Base-by-base conservation (phyloP, 2,888 invertebrate genomes). In the Biston stratarius region DNA sequence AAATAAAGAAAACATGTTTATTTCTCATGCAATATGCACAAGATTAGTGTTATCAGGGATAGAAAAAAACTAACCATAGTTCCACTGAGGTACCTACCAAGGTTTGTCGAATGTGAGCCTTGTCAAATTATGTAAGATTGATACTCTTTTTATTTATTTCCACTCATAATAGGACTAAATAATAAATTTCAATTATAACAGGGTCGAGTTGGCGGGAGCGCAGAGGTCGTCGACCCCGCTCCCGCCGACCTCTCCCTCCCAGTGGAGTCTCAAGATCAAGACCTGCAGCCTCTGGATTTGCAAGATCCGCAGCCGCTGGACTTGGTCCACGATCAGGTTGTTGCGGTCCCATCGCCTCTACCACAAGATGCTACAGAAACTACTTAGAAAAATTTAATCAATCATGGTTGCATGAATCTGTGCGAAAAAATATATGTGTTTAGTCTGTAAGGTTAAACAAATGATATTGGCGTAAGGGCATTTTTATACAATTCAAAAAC, bases 171-270 rank as follows among this genome's bases (percentile, higher is more conserved):
- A 6, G 14, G 5, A 8, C 8, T 7, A n/a, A 15, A 47, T 15
- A 15, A 47, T 47, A 11, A 49, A 56, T n/a, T 56, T n/a, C 45
- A 5, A 38, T 48, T 14, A 40, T 61, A 48, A 7, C 71, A 75
- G 92, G 88, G 79, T 55, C 71, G 77, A 84, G 89, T 83, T 83
- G 90, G 89, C 86, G 90, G 74, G 82, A 89, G 83, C 80, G 85
- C 74, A 71, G 73, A 74, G 70, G 72, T 72, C 70, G 70, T 74
- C 70, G 75, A 77, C 68, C 75, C 77, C 76, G 81, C 72, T 68
- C 67, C 72, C 77, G 76, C 79, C 74, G 78, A 76, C 59, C 70
- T 76, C 59, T 68, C 75, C 65, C 60, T 72, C 66, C 51, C 71
- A 73, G 53, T 72, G 67, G 40, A 61, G 45, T 12, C 14, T 9